A percentile compares a stretch with the other conserved stretches of the same genome.
Evolutionary conservation across 2,888 invertebrate genomes (phyloP).

Genomic region (Mystacides longicornis): DNA sequence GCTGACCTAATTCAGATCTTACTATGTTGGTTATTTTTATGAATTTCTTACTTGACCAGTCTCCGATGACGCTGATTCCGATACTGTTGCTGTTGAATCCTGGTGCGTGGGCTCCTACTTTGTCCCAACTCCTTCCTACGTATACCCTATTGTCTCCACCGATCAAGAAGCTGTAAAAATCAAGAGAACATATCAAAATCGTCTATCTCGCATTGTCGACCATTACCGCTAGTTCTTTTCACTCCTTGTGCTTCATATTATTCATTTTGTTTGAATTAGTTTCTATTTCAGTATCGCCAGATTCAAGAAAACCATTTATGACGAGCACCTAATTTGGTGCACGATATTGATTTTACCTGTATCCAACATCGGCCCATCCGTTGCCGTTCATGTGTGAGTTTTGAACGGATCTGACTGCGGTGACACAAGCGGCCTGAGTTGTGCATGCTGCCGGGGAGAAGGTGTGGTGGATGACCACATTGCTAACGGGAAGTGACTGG

Average conservation of each 20-base stretch:
- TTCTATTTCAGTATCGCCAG: too few species aligned
- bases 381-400: conserved; percentile 50
- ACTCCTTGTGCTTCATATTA: too few species aligned
- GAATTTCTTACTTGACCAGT: conserved; percentile 59
- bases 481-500: conserved; percentile 53
- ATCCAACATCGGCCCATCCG: conserved; percentile 65
- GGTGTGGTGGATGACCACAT: conserved; percentile 66
- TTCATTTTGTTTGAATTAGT: too few species aligned
- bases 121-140: conserved; percentile 63
- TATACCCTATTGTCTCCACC: conserved; percentile 67
- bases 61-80: conserved; percentile 65
- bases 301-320: too few species aligned
- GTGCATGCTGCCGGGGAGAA: conserved; percentile 56
- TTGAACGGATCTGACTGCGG: conserved; percentile 60
- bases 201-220: too few species aligned
- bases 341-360: conserved; percentile 37
- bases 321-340: too few species aligned
- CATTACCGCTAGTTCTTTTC: too few species aligned
- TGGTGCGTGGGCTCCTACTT: conserved; percentile 63
- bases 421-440: conserved; percentile 44
- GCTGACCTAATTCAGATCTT: too few species aligned
- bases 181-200: too few species aligned
- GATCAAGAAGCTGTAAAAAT: conserved; percentile 56
- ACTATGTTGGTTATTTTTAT: too few species aligned
- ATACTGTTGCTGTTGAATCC: conserved; percentile 59